Base-by-base conservation (phyloP, 2,888 invertebrate genomes). In the Drosophila pseudotalamancana region DNA sequence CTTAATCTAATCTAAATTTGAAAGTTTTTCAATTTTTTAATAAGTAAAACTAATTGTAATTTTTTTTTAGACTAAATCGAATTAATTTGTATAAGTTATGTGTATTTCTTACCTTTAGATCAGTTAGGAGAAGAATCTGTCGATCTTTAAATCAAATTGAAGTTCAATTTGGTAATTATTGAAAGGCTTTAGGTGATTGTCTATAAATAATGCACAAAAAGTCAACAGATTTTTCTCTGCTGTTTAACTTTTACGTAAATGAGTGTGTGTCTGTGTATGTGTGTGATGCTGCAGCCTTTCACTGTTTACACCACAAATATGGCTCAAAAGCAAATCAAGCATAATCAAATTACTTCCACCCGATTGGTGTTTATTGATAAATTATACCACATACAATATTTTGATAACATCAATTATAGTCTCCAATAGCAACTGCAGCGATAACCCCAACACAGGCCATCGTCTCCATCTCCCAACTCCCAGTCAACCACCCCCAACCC, bases 321-420 rank as follows among this genome's bases (percentile, higher is more conserved):
- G 82, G 82, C 79, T 74, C 76, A 78, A 86, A 88, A 83, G 87
- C 80, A 88, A 87, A 89, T 87, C 86, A 89, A 84, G 73, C 74
- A 76, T 89, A 89, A 89, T 89, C 87, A 87, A 89, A 89, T 89
- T 88, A 89, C 80, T 89, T 88, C 85, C 88, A 89, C 88, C 80
- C 80, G 83, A 88, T 87, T 88, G 89, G 76, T 88, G 89, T 89
- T 89, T 89, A 89, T 89, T 89, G 89, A 89, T 89, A 89, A 89
- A 89, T 88, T 89, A 78, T 81, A 79, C 89, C 85, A 87, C 89
- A 89, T 81, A 88, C 81, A 89, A 89, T 89, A 88, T 89, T 88
- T 87, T 88, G 88, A 89, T 89, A 89, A 87, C 87, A 89, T 89
- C 89, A 88, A 89, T 88, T 88, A 89, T 87, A 86, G 89, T 83